Conservation (phyloP, 1,140 invertebrate genomes). For the Ylistrum balloti region DNA sequence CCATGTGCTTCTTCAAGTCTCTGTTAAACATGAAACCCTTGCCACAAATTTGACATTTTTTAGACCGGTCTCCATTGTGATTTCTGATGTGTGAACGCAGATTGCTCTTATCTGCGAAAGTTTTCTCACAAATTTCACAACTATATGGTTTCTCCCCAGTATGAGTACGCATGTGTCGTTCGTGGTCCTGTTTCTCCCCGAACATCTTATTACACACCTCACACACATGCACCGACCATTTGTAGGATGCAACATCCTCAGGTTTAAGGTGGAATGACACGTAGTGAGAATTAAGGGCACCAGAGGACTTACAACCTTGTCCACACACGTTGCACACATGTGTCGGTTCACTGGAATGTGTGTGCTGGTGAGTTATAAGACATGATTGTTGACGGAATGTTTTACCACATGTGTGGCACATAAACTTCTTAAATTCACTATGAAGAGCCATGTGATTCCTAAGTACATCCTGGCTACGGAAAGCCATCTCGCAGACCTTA, state of each 20-base stretch:
- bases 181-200: slow-evolving; percentile 26
- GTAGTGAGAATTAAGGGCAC: neutral
- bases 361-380: slow-evolving; percentile 38
- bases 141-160: slow-evolving; percentile 79
- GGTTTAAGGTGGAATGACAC: neutral
- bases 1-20: neutral
- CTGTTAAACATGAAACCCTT: neutral
- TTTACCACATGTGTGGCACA: neutral
- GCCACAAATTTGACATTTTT: neutral
- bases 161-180: slow-evolving; percentile 79
- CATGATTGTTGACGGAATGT: neutral
- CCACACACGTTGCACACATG: neutral
- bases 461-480: slow-evolving; percentile 13
- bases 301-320: neutral
- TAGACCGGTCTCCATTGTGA: slow-evolving; percentile 75
- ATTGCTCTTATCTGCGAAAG: slow-evolving; percentile 67
- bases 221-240: neutral
- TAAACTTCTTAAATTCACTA: slow-evolving; percentile 11
- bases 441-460: neutral
- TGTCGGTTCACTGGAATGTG: neutral
- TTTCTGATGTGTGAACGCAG: slow-evolving; percentile 77
- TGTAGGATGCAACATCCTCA: neutral
- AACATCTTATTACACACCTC: slow-evolving; percentile 21
- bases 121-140: slow-evolving; percentile 81
- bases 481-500: neutral